A percentile compares a stretch with the other conserved stretches of the same genome.
Conservation (phyloP, 53 echinoderm and acorn worm species). For the Henricia sp. region DNA sequence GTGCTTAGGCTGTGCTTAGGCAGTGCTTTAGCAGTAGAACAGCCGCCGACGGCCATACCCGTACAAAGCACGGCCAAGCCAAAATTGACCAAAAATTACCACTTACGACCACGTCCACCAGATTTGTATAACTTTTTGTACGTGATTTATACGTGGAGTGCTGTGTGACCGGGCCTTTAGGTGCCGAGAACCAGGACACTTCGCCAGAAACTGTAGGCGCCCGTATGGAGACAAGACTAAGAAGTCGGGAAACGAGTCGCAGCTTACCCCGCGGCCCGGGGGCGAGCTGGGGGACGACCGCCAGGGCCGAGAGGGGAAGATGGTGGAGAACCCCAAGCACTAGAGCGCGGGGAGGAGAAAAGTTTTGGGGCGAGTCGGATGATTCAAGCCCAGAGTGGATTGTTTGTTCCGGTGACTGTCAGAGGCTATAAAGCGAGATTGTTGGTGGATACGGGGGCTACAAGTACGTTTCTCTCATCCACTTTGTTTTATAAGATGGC, state of each 20-base stretch:
- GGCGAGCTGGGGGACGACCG: neutral
- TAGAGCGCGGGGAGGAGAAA: neutral
- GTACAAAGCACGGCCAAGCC: no score
- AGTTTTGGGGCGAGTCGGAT: neutral
- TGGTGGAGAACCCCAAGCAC: neutral
- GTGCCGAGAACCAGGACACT: conserved; percentile 32
- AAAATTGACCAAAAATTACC: no score
- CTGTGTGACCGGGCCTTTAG: no score
- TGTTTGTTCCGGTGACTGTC: conserved; percentile 48
- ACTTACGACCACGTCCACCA: no score
- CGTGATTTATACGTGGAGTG: no score
- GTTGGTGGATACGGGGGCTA: conserved; percentile 69
- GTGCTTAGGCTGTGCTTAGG: no score
- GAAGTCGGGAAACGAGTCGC: conserved; percentile 4
- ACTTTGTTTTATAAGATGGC: conserved; percentile 34
- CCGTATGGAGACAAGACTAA: neutral
- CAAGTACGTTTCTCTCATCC: conserved; percentile 51
- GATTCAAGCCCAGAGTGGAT: neutral
- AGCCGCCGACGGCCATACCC: no score
- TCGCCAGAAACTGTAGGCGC: conserved; percentile 9
- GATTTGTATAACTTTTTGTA: no score
- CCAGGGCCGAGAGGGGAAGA: neutral
- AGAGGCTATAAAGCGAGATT: conserved; percentile 17
- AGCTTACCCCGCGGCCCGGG: conserved; percentile 23
- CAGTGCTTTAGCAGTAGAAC: no score